Base-by-base conservation (phyloP, 2,888 invertebrate genomes). In the Neoitamus cyanurus region DNA sequence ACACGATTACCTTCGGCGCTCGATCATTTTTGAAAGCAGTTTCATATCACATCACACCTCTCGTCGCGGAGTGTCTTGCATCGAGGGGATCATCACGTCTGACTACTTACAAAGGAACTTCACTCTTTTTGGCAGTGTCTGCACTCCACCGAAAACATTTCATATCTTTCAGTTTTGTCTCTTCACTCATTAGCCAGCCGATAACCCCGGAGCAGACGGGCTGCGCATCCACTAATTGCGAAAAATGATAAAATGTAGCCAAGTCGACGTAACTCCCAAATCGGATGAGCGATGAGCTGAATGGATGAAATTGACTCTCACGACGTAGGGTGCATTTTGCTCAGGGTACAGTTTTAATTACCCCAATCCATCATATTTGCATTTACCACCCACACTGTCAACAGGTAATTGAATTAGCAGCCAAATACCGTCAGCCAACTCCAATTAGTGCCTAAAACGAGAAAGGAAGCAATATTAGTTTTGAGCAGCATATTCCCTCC, bases 341-440 rank as follows among this genome's bases (percentile, higher is more conserved):
- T 58, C 20, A 7, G 58, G 20, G 58, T 20, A 25, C 58, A 58
- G 15, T 58, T 58, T 58, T 58, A 58, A 58, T 58, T 58, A 58
- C 20, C 15, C 25, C 58, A 20, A 58, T 58, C 58, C 58, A 58
- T 58, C 58, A 58, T 58, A 20, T 58, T 58, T 58, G 58, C 58
- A 58, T 58, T 58, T 25, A 25, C 58, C 58, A 58, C 25, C 58
- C 58, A 25, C 58, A 58, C 20, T 70, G 30, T 70, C 70, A 70
- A 31, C 70, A 70, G 31, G 13, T 70, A 70, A 70, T 70, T 70
- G 30, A 70, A 70, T 70, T 70, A 30, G 30, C 31, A 70, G 58
- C 58, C 58, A 25, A 58, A 58, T 58, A 58, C 58, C 25, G 25
- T 58, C 58, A 58, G 58, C 58, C 58, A 25, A 20, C 58, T 58